Conservation (phyloP, 2,888 invertebrate genomes). For the Quadriops clusia region DNA sequence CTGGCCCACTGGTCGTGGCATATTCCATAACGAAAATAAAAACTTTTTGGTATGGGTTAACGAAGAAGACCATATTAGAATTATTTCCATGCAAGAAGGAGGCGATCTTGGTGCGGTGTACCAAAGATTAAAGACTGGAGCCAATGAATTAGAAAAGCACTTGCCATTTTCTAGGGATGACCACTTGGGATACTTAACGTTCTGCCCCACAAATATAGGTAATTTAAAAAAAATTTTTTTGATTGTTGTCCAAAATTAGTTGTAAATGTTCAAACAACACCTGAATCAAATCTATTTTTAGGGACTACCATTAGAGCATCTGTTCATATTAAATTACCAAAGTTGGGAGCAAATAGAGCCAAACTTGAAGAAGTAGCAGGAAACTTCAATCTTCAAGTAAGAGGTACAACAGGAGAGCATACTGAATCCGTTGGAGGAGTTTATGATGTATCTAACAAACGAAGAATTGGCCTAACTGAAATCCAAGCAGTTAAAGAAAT, state of each 20-base stretch:
- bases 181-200: constrained; percentile 55
- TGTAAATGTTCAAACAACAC: background rate
- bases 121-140: constrained; percentile 39
- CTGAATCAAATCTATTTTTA: constrained; percentile 20
- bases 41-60: constrained; percentile 96
- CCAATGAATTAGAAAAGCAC: constrained; percentile 40
- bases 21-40: constrained; percentile 90
- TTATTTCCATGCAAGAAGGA: constrained; percentile 95
- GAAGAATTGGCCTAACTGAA: constrained; percentile 54
- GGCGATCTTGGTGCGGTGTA: constrained; percentile 76
- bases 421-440: constrained; percentile 47
- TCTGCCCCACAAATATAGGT: constrained; percentile 63
- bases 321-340: constrained; percentile 56
- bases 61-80: constrained; percentile 93
- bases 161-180: constrained; percentile 45
- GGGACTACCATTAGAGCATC: constrained; percentile 60
- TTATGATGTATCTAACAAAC: constrained; percentile 54
- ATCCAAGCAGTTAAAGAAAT: constrained; percentile 50
- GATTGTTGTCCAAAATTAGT: background rate
- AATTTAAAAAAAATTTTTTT: constrained; percentile 13
- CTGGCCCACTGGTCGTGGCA: constrained; percentile 91
- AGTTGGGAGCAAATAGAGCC: constrained; percentile 38
- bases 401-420: constrained; percentile 50
- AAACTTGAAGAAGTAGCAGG: constrained; percentile 47
- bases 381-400: constrained; percentile 45